Evolutionary conservation across 2,888 invertebrate species (phyloP).

Genomic region (Onchidella celtica): DNA sequence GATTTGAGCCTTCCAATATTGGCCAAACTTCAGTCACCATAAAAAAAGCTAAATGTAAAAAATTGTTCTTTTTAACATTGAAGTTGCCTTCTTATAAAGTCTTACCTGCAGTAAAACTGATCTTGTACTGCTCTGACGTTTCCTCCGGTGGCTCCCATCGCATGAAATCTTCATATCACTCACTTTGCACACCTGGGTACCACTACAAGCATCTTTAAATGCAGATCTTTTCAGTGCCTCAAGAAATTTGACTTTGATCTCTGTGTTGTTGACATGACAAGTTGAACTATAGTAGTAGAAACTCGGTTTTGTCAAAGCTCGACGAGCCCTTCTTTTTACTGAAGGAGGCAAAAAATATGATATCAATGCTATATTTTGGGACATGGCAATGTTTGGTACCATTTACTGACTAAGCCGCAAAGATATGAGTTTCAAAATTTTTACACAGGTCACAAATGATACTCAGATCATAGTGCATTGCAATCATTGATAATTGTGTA

Average conservation of each 20-base stretch:
- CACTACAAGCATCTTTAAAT: not conserved
- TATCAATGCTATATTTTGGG: too few relatives aligned
- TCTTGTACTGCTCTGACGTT: not conserved
- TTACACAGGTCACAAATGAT: too few relatives aligned
- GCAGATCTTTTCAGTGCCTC: not conserved
- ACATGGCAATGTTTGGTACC: too few relatives aligned
- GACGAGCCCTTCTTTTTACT: not conserved
- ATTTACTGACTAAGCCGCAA: too few relatives aligned
- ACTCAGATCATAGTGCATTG: too few relatives aligned
- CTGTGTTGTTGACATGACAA: not conserved
- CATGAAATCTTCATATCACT: not conserved
- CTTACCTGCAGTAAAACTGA: too few relatives aligned
- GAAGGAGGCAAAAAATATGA: not conserved
- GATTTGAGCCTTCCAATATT: too few relatives aligned
- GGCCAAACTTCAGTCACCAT: too few relatives aligned
- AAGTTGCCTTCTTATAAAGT: too few relatives aligned
- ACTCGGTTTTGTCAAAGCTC: not conserved
- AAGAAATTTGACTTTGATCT: not conserved
- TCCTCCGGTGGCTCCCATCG: not conserved
- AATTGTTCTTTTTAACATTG: not conserved
- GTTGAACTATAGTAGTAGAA: not conserved
- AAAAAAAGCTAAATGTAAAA: not conserved
- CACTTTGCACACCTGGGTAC: not conserved
- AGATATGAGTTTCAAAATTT: too few relatives aligned
- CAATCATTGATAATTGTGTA: too few relatives aligned